These are phyloP conservation scores for Aratinga solstitialis DNA, from an alignment of 2,797 vertebrate genomes.

Conservation along the genomic window DNA sequence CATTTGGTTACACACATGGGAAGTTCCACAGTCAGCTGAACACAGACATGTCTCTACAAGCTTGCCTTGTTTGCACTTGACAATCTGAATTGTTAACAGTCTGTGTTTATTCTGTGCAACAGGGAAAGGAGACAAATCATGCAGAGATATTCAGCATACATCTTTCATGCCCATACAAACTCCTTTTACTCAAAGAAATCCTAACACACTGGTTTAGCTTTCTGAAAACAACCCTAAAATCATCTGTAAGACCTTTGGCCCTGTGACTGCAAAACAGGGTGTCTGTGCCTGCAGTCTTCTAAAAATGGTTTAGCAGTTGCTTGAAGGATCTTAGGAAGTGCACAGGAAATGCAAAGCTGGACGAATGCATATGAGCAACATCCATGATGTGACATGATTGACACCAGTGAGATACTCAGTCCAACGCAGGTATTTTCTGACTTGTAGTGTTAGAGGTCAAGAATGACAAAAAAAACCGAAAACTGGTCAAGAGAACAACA, in stretches of 20 bases:
- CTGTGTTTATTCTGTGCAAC: constrained; percentile 21
- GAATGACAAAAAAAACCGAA: not conserved
- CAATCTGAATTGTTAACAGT: not conserved
- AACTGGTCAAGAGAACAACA: not conserved
- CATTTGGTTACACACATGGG: not conserved
- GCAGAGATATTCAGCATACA: not conserved
- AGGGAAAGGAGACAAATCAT: not conserved
- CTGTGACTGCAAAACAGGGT: not conserved
- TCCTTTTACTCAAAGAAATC: constrained; percentile 1
- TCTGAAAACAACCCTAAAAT: not conserved
- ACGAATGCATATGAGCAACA: not conserved
- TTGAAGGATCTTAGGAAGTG: not conserved
- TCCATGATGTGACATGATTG: not conserved
- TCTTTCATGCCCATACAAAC: not conserved
- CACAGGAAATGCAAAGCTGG: not conserved
- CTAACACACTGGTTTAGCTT: constrained; percentile 1
- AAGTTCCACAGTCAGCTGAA: not conserved
- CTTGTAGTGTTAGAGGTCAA: not conserved
- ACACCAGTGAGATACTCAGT: not conserved
- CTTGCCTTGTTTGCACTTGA: not conserved
- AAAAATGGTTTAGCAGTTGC: not conserved
- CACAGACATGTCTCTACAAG: not conserved
- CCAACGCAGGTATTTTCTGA: not conserved
- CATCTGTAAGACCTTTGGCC: not conserved
- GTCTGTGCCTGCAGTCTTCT: not conserved